These are phyloP conservation scores for Probaryconus sp. DNA, from an alignment of 1,140 invertebrate genomes.

Conservation along the genomic window DNA sequence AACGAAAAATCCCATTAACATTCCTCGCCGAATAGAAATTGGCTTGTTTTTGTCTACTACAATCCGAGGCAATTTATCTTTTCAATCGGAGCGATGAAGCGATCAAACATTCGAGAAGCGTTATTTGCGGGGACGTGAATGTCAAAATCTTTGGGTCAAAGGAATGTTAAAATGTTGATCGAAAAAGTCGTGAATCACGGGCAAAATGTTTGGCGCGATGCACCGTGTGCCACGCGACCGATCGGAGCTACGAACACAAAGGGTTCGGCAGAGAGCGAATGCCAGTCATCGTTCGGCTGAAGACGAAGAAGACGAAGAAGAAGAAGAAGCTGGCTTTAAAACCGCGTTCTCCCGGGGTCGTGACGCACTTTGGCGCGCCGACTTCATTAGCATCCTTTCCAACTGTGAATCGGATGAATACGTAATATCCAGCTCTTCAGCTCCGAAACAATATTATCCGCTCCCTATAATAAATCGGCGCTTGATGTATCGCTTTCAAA, in stretches of 20 bases:
- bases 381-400: constrained; percentile 61
- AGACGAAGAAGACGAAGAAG: too few species aligned
- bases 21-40: too few species aligned
- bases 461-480: constrained; percentile 56
- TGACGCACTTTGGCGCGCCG: constrained; percentile 51
- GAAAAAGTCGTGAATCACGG: constrained; percentile 37
- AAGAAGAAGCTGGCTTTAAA: constrained; percentile 25
- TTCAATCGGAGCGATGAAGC: constrained; percentile 1
- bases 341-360: constrained; percentile 31
- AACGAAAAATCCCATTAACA: too few species aligned
- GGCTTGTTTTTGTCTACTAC: too few species aligned
- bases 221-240: constrained; percentile 46
- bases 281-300: constrained; percentile 42
- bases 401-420: constrained; percentile 60
- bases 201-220: constrained; percentile 20
- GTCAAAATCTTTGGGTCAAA: constrained; percentile 17
- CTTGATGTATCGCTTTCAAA: constrained; percentile 59
- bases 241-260: constrained; percentile 16
- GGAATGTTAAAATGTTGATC: constrained; percentile 14
- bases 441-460: constrained; percentile 55
- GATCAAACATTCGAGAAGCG: too few species aligned
- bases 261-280: neutral
- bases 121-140: too few species aligned
- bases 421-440: constrained; percentile 35
- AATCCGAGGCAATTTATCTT: too few species aligned